Evolutionary conservation across 2,797 vertebrate species (phyloP), one percentile per base, ranked within the genome.

Genomic region (Silurus aristotelis): DNA sequence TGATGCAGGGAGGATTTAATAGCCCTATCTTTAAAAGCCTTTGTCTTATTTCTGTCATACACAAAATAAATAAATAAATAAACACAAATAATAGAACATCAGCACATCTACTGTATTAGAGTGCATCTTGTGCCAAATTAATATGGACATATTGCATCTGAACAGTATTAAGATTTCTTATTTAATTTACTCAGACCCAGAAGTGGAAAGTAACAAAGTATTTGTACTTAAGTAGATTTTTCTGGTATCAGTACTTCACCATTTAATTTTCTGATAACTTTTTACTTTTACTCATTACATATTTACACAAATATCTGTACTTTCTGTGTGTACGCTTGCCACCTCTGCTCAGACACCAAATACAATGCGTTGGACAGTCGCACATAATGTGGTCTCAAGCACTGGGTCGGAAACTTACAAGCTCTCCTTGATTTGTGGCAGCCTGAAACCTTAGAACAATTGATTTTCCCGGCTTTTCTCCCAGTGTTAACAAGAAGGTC

Each of bases 1-100:
- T 91, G 82, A 92, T 88, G 87, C 83, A 84, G 75, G 75, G 82
- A 84, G 87, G 86, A 90, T 87, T 77, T 84, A 89, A 88, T 90
- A 85, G 90, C 87, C 87, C 88, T 87, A 83, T 87, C 80, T 73
- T 38, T 66, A 86, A 83, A 87, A 81, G 67, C 15, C 55, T 84
- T 86, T 66, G 80, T 84, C 63, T 55, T 73, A 73, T 84, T 82
- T 83, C 70, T 56, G 75, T 82, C 71, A 83, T 83, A 80, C 63
- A 81, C 63, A 81, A 87, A 83, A 84, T 89, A 76, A 87, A 81
- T 31, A 76, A 87, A 81, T 31, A 75, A 78, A 56, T 73, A 86
- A 83, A 83, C 87, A 79, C 85, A 72, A 38, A 83, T 79, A 89
- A 88, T 75, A 72, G 80, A 88, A 89, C 76, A 84, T 85, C 66